Evolutionary conservation across 2,888 invertebrate species (phyloP).

Genomic region (Drosophila parthenogenetica): DNA sequence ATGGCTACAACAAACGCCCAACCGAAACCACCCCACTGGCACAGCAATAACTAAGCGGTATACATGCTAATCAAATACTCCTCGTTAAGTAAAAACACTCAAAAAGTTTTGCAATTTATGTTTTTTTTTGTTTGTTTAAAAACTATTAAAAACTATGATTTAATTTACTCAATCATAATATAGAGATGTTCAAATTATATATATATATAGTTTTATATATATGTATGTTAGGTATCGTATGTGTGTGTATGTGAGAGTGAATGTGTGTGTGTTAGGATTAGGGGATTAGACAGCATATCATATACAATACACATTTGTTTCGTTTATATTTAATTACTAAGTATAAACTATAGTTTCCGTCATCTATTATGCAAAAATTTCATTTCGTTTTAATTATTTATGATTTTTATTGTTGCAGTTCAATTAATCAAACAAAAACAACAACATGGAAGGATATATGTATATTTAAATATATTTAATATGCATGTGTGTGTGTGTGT

Average conservation of each 20-base stretch:
- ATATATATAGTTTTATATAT: conserved; percentile 48
- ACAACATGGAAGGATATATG: conserved; percentile 27
- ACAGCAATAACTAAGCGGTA: conserved; percentile 1
- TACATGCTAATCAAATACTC: conserved; percentile 1
- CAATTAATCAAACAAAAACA: conserved; percentile 24
- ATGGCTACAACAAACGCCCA: conserved; percentile 14
- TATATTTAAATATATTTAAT: conserved; percentile 1
- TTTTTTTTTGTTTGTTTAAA: conserved; percentile 74
- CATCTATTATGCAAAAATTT: conserved; percentile 46
- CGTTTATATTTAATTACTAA: conserved; percentile 65
- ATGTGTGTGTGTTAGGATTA: conserved; percentile 60
- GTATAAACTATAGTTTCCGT: conserved; percentile 64
- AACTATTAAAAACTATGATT: conserved; percentile 84
- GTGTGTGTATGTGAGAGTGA: conserved; percentile 48
- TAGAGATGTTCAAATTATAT: conserved; percentile 75
- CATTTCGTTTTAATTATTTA: conserved; percentile 21
- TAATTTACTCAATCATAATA: conserved; percentile 82
- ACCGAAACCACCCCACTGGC: not conserved
- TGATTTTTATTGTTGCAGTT: conserved; percentile 40
- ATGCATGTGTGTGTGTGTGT: conserved; percentile 24
- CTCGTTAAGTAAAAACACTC: conserved; percentile 47
- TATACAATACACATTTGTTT: conserved; percentile 72
- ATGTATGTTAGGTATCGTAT: conserved; percentile 60
- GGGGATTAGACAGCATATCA: conserved; percentile 77
- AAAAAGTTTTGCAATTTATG: conserved; percentile 55